These are phyloP conservation scores for Cantharis flavilabris DNA, from an alignment of 2,888 invertebrate species.

Conservation along the genomic window DNA sequence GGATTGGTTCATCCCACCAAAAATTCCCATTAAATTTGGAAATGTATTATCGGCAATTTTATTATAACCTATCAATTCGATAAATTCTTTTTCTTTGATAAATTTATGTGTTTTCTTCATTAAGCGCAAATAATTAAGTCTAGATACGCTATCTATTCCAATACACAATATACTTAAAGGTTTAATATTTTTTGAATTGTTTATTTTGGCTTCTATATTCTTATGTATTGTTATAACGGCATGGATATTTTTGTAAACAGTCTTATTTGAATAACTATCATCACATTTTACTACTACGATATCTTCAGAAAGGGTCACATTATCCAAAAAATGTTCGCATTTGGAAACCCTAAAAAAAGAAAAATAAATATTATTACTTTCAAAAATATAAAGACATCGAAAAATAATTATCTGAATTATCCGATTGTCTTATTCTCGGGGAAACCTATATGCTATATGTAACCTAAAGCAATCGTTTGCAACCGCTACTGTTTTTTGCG, in stretches of 20 bases:
- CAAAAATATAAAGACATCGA: too few relatives aligned
- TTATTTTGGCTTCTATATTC: conserved; percentile 56
- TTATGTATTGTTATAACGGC: conserved; percentile 58
- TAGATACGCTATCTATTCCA: conserved; percentile 85
- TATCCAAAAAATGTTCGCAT: conserved; percentile 57
- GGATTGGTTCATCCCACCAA: conserved; percentile 65
- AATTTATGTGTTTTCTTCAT: conserved; percentile 74
- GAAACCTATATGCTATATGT: too few relatives aligned
- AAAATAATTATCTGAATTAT: too few relatives aligned
- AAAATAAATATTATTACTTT: too few relatives aligned
- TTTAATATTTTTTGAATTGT: conserved; percentile 36
- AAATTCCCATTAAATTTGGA: conserved; percentile 84
- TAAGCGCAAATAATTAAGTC: conserved; percentile 75
- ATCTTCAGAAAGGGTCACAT: conserved; percentile 52
- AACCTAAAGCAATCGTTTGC: too few relatives aligned
- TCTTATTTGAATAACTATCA: conserved; percentile 38
- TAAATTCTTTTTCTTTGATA: conserved; percentile 61
- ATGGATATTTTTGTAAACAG: conserved; percentile 62
- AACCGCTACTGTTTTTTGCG: too few relatives aligned
- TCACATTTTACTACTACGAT: conserved; percentile 60
- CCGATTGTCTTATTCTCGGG: too few relatives aligned
- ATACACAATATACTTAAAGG: conserved; percentile 73
- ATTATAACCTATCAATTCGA: conserved; percentile 53
- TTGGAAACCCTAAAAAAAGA: conserved; percentile 51
- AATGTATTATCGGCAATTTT: conserved; percentile 89